These are phyloP conservation scores for Schizotus pectinicornis DNA, from an alignment of 2,888 invertebrate genomes.

Conservation along the genomic window DNA sequence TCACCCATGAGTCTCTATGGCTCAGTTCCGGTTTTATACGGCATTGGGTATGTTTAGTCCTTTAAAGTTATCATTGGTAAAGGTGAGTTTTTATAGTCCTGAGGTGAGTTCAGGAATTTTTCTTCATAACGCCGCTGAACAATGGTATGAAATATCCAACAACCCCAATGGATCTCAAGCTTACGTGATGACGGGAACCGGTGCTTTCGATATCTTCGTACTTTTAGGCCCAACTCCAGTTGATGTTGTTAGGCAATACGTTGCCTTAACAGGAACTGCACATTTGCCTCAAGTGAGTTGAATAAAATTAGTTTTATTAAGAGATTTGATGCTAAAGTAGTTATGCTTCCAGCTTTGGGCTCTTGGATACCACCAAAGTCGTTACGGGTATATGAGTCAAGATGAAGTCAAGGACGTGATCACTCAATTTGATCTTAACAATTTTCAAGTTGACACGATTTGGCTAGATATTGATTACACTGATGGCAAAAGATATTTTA, in stretches of 20 bases:
- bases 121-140: constrained; percentile 96
- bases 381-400: constrained; percentile 75
- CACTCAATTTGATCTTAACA: constrained; percentile 82
- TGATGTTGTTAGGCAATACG: constrained; percentile 85
- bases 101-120: constrained; percentile 76
- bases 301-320: constrained; percentile 43
- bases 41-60: constrained; percentile 70
- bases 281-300: constrained; percentile 67
- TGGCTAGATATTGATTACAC: constrained; percentile 99
- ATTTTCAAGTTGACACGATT: constrained; percentile 91
- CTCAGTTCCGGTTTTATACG: constrained; percentile 85
- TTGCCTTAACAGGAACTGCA: constrained; percentile 80
- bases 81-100: constrained; percentile 50
- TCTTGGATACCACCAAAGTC: constrained; percentile 30
- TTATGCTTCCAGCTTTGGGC: constrained; percentile 15
- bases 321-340: constrained; percentile 40
- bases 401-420: constrained; percentile 84
- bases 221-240: constrained; percentile 82
- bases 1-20: no score
- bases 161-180: constrained; percentile 58
- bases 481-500: constrained; percentile 90
- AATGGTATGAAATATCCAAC: constrained; percentile 84
- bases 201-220: constrained; percentile 88
- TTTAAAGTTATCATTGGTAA: neutral
- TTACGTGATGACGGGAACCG: constrained; percentile 92